A percentile compares a stretch with the other conserved stretches of the same genome.
phyloP scores from a whole-genome alignment of 2,888 invertebrate species.

The Torymus aiolomorphi region DNA sequence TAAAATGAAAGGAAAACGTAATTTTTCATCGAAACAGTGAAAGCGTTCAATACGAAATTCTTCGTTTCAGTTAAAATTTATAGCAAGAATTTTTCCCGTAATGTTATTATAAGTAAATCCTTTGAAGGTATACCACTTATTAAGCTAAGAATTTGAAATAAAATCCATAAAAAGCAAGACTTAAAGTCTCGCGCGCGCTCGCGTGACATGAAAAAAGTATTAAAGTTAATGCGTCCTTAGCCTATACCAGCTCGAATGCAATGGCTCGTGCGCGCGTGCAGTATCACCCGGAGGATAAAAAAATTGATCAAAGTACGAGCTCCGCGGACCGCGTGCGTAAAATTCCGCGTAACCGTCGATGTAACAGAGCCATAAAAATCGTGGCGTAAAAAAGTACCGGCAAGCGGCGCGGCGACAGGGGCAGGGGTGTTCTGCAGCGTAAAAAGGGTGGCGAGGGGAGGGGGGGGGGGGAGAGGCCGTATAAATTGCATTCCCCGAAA shows the following conservation, averaged over 20 bases:
- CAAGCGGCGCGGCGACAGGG: neutral
- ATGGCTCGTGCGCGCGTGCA: neutral
- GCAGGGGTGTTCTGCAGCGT: neutral
- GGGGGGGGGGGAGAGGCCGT: neutral
- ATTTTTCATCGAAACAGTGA: too few relatives aligned
- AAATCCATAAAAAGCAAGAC: slow-evolving; percentile 29
- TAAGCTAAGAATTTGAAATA: slow-evolving; percentile 37
- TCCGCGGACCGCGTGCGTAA: slow-evolving; percentile 40
- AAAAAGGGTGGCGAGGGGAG: neutral
- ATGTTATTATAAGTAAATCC: neutral
- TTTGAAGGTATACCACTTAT: slow-evolving; percentile 17
- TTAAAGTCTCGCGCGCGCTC: slow-evolving; percentile 19
- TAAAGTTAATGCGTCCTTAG: slow-evolving; percentile 37
- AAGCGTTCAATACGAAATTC: too few relatives aligned
- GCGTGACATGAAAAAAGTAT: slow-evolving; percentile 32
- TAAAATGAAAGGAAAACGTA: too few relatives aligned
- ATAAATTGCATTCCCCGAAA: slow-evolving; percentile 53
- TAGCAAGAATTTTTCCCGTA: neutral
- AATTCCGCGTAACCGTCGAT: slow-evolving; percentile 52
- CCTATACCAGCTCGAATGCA: slow-evolving; percentile 6
- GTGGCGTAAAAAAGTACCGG: slow-evolving; percentile 34
- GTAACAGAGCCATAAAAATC: slow-evolving; percentile 57
- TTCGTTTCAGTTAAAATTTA: neutral
- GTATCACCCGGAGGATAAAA: slow-evolving; percentile 27
- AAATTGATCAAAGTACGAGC: slow-evolving; percentile 51